Evolutionary conservation across 2,888 invertebrate genomes (phyloP).

Genomic region (Autographa pulchrina): DNA sequence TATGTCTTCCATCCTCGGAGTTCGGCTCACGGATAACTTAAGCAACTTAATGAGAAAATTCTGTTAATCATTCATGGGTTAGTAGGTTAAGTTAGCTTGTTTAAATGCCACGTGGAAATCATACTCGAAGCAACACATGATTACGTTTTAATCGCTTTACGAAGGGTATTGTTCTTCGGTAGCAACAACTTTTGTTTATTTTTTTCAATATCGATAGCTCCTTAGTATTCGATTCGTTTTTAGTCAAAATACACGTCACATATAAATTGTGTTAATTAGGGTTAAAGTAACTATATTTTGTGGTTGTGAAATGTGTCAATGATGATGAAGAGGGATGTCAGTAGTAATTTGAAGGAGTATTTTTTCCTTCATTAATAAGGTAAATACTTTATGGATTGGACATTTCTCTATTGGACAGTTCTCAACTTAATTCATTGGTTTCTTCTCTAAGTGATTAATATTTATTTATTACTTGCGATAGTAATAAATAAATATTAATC

Average conservation of each 20-base stretch:
- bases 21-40: too few species aligned
- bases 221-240: not conserved
- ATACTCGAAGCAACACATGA: not conserved
- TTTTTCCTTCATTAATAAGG: too few species aligned
- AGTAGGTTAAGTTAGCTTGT: not conserved
- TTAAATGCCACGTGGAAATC: not conserved
- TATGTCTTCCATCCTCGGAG: too few species aligned
- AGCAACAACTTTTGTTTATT: slow-evolving; percentile 1
- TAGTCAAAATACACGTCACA: not conserved
- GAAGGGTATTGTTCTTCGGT: not conserved
- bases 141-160: not conserved
- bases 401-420: too few species aligned
- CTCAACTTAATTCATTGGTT: too few species aligned
- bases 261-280: not conserved
- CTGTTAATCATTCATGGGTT: too few species aligned
- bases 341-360: not conserved
- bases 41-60: too few species aligned
- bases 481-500: too few species aligned
- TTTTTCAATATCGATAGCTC: not conserved
- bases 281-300: not conserved
- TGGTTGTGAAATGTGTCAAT: not conserved
- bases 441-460: too few species aligned
- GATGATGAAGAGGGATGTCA: not conserved
- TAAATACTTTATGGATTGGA: too few species aligned
- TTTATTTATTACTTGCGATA: too few species aligned